Evolutionary conservation across 2,113 vertebrate species (phyloP).

Genomic region (Corythoichthys haematopterus): DNA sequence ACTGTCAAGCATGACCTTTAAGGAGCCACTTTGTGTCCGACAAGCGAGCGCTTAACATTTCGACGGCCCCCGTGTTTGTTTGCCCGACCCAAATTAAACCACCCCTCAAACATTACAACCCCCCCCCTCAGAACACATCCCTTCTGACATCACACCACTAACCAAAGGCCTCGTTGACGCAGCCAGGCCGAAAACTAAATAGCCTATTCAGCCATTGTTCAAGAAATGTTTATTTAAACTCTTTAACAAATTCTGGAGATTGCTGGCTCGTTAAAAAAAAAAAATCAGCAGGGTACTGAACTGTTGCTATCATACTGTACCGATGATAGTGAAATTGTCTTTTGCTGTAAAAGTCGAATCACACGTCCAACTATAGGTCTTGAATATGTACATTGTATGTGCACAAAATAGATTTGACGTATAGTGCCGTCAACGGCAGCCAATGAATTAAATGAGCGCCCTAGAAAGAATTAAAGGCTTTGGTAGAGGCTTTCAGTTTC

Average conservation of each 20-base stretch:
- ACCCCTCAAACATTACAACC: neutral
- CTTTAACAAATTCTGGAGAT: neutral
- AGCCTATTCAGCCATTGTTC: neutral
- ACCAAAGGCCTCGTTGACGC: neutral
- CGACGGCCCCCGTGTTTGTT: conserved; percentile 55
- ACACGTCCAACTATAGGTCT: too few relatives aligned
- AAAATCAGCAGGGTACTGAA: too few relatives aligned
- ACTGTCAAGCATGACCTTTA: conserved; percentile 53
- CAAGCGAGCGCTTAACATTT: conserved; percentile 55
- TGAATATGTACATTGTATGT: too few relatives aligned
- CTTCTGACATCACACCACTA: neutral
- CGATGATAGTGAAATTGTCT: too few relatives aligned
- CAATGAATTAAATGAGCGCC: neutral
- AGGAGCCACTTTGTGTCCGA: conserved; percentile 36
- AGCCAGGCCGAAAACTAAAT: neutral
- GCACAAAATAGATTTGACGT: too few relatives aligned
- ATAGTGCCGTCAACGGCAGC: too few relatives aligned
- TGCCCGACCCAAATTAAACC: conserved; percentile 1
- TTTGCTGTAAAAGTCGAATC: too few relatives aligned
- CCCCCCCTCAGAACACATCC: neutral
- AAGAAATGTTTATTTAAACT: neutral
- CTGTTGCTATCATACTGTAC: too few relatives aligned
- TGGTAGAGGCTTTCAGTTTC: neutral
- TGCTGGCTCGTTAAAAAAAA: neutral
- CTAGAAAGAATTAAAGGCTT: neutral